Conservation (phyloP, 2,113 vertebrate genomes). For the Noctilio leporinus region DNA sequence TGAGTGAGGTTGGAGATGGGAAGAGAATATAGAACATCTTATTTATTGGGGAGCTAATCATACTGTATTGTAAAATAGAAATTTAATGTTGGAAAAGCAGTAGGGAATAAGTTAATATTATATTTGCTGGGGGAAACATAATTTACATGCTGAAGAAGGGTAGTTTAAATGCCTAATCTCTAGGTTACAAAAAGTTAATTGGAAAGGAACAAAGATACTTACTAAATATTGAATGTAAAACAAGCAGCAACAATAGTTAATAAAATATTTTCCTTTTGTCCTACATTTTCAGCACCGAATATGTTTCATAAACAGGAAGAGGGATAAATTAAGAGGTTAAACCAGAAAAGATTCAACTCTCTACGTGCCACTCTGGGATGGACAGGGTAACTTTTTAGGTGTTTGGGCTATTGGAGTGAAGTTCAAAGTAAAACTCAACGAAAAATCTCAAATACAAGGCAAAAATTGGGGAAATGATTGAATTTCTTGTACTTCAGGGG, state of each 20-base stretch:
- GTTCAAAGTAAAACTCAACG: conserved; percentile 10
- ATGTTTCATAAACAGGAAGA: neutral
- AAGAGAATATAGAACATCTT: neutral
- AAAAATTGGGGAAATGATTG: neutral
- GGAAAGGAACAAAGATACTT: neutral
- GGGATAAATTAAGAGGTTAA: neutral
- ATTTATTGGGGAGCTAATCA: neutral
- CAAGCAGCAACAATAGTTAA: conserved; percentile 3
- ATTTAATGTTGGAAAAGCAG: neutral
- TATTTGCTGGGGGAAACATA: neutral
- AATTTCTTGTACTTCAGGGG: neutral
- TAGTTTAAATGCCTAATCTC: neutral
- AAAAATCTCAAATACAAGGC: neutral
- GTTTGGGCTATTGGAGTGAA: neutral
- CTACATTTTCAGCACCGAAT: neutral
- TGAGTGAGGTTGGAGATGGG: neutral
- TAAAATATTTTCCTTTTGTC: neutral
- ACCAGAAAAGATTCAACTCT: neutral
- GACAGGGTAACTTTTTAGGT: neutral
- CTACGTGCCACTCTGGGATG: neutral
- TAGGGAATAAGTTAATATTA: neutral
- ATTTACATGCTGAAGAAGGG: conserved; percentile 22
- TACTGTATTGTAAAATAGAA: neutral
- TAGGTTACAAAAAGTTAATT: neutral
- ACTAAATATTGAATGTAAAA: conserved; percentile 31